A percentile compares a stretch with the other conserved stretches of the same genome.
These are phyloP conservation scores for Rhingia rostrata DNA, from an alignment of 2,888 invertebrate species.

Conservation along the genomic window DNA sequence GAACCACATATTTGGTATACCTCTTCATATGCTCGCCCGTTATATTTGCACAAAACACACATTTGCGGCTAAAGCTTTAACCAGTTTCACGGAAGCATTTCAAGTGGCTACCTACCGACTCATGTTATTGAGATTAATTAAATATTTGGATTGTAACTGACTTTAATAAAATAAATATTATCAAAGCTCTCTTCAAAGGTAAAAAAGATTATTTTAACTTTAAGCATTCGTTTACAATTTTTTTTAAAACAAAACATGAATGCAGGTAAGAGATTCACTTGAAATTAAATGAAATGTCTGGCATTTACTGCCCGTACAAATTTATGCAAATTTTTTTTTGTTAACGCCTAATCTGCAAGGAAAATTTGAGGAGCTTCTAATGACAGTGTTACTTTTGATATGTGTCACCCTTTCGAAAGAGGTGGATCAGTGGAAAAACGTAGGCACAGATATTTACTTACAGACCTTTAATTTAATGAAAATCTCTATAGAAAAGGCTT, in stretches of 20 bases:
- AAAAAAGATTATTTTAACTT: neutral
- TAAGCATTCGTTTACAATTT: neutral
- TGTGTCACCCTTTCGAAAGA: too few relatives aligned
- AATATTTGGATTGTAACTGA: conserved; percentile 5
- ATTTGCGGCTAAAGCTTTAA: conserved; percentile 3
- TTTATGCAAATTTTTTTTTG: too few relatives aligned
- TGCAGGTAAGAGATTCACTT: conserved; percentile 1
- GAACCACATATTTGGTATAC: neutral
- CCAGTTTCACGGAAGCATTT: neutral
- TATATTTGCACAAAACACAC: conserved; percentile 24
- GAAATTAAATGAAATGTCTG: too few relatives aligned
- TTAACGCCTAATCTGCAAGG: too few relatives aligned
- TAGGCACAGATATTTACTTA: too few relatives aligned
- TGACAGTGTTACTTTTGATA: too few relatives aligned
- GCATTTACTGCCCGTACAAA: too few relatives aligned
- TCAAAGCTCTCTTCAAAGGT: neutral
- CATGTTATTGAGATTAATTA: conserved; percentile 1
- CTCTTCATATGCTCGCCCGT: neutral
- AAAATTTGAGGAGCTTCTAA: too few relatives aligned
- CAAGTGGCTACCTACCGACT: neutral
- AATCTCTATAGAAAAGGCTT: conserved; percentile 17
- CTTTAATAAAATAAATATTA: neutral
- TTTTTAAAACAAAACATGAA: neutral
- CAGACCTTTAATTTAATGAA: neutral
- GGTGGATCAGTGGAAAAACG: too few relatives aligned